Evolutionary conservation across 2,797 vertebrate species (phyloP).

Genomic region (Pyrocephalus nanus): DNA sequence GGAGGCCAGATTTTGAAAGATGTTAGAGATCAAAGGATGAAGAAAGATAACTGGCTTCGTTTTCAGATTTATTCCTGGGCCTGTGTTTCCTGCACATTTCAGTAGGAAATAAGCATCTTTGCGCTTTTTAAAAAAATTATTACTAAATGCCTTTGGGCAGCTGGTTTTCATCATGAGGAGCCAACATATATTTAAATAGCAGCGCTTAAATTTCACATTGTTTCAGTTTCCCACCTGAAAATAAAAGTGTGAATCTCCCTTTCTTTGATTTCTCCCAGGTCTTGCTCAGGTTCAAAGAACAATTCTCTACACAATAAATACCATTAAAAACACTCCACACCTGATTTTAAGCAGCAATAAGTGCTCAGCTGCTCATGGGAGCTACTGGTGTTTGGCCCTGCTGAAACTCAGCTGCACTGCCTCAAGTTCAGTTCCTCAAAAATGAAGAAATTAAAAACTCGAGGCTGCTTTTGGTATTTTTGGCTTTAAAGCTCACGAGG

Average conservation of each 20-base stretch:
- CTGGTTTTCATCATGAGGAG: neutral
- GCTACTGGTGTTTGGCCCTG: neutral
- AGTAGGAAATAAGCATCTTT: neutral
- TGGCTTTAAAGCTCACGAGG: neutral
- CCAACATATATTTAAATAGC: neutral
- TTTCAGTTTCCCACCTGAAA: neutral
- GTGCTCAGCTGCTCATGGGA: neutral
- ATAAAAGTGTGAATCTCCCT: neutral
- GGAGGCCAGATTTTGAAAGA: slow-evolving; percentile 14
- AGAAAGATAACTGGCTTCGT: neutral
- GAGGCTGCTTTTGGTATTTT: neutral
- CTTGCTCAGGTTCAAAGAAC: neutral
- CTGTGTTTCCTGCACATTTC: neutral
- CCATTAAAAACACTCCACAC: neutral
- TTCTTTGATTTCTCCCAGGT: neutral
- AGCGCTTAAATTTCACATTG: neutral
- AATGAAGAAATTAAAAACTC: neutral
- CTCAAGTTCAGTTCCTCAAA: slow-evolving; percentile 9
- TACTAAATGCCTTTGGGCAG: neutral
- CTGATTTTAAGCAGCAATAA: neutral
- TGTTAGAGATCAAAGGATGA: slow-evolving; percentile 32
- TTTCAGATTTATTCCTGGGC: neutral
- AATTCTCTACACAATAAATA: neutral
- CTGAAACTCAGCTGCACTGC: neutral
- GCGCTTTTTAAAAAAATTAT: neutral